Conservation (phyloP, 2,113 vertebrate species). For the Spilogale gracilis region DNA sequence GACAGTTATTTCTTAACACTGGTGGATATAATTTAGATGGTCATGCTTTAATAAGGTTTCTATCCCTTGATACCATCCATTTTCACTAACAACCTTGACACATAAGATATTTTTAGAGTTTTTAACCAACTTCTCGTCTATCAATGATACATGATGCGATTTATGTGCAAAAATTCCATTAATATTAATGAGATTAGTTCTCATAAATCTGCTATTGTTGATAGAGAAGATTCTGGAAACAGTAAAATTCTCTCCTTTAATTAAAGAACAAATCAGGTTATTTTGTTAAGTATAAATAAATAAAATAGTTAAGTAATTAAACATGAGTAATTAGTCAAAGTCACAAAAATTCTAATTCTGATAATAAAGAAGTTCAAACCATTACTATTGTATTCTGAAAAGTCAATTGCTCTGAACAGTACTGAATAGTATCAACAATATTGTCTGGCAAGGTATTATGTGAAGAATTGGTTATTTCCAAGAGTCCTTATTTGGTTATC, state of each 20-base stretch:
- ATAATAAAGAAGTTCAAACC: conserved; percentile 60
- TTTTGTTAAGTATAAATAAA: conserved; percentile 66
- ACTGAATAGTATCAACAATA: not conserved
- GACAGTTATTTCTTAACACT: conserved; percentile 58
- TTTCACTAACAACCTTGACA: conserved; percentile 36
- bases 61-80: not conserved
- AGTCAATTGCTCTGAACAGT: not conserved
- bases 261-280: conserved; percentile 55
- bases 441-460: not conserved
- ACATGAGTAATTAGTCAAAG: conserved; percentile 57
- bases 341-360: conserved; percentile 61
- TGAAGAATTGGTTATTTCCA: not conserved
- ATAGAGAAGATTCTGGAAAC: conserved; percentile 67
- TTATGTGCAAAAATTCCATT: conserved; percentile 54
- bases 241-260: conserved; percentile 68
- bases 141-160: conserved; percentile 54
- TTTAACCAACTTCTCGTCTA: conserved; percentile 35
- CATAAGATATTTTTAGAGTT: conserved; percentile 54
- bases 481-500: not conserved
- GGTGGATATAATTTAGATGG: conserved; percentile 60
- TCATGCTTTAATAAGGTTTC: conserved; percentile 58
- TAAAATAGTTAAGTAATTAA: conserved; percentile 66
- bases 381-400: conserved; percentile 7
- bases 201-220: conserved; percentile 64
- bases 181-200: conserved; percentile 73